These are phyloP conservation scores for Pandemis cinnamomeana DNA, from an alignment of 2,888 invertebrate species.

Conservation along the genomic window DNA sequence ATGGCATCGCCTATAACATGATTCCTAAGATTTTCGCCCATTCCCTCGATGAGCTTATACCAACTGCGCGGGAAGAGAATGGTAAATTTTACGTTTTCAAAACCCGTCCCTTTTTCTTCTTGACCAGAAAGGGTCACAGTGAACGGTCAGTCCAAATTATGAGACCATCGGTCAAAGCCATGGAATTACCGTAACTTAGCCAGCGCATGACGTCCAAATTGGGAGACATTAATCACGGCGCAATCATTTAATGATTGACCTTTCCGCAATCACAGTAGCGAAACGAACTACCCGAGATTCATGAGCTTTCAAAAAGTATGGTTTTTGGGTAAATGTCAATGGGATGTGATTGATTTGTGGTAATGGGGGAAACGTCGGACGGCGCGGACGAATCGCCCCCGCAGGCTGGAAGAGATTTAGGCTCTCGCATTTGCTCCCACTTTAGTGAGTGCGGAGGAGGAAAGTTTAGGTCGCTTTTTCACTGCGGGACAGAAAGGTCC, in stretches of 20 bases:
- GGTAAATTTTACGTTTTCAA: too few relatives aligned
- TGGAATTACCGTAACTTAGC: conserved; percentile 30
- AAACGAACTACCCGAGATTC: conserved; percentile 3
- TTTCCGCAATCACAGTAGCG: conserved; percentile 37
- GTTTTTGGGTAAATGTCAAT: conserved; percentile 62
- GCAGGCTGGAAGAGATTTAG: conserved; percentile 54
- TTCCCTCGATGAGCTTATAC: too few relatives aligned
- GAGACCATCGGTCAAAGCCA: conserved; percentile 9
- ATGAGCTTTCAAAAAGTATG: conserved; percentile 55
- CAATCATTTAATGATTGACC: conserved; percentile 31
- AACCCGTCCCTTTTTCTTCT: not conserved
- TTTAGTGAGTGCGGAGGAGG: conserved; percentile 40
- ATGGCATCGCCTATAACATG: too few relatives aligned
- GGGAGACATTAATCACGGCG: conserved; percentile 28
- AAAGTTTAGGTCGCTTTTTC: conserved; percentile 17
- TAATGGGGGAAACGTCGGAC: conserved; percentile 50
- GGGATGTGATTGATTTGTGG: conserved; percentile 62
- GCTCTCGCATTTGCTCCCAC: conserved; percentile 52
- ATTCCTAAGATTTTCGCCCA: too few relatives aligned
- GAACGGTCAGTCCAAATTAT: conserved; percentile 3
- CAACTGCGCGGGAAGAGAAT: too few relatives aligned
- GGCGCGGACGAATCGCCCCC: conserved; percentile 55
- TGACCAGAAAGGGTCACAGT: conserved; percentile 7
- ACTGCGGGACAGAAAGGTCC: not conserved
- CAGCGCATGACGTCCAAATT: conserved; percentile 33